Base-by-base conservation (phyloP, 2,797 vertebrate species). In the Acanthurus leucopareius region DNA sequence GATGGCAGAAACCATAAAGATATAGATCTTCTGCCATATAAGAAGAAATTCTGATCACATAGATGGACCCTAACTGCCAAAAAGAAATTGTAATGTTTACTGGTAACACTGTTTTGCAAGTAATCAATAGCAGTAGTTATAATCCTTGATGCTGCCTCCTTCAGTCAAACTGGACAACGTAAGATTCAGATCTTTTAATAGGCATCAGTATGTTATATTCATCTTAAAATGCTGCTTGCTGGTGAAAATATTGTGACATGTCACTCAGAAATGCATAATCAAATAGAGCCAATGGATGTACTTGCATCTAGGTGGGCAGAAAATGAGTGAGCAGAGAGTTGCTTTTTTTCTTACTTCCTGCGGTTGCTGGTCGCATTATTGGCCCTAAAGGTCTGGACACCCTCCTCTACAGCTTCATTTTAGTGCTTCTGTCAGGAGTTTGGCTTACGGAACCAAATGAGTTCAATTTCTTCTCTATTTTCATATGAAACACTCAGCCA, bases 401-500 rank as follows among this genome's bases (percentile, higher is more conserved):
- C 57, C 79, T 94, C 89, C 90, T 91, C 86, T 80, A 90, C 88
- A 93, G 83, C 79, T 88, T 86, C 48, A 71, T 92, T 93, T 93
- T 82, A 91, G 77, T 86, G 77, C 59, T 82, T 93, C 93, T 94
- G 94, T 95, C 93, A 94, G 89, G 79, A 88, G 82, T 89, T 94
- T 95, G 94, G 93, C 94, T 92, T 78, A 28, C 59, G 77, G 72
- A 91, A 86, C 80, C 73, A 80, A 85, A 90, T 81, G 86, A 91
- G 88, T 94, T 95, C 84, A 86, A 85, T 90, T 93, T 94, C 82
- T 91, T 92, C 76, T 87, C 84, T 91, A 88, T 94, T 95, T 95
- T 95, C 87, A 91, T 93, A 93, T 91, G 91, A 94, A 95, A 94
- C 81, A 87, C 89, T 93, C 88, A 92, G 94, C 94, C 94, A 95